Base-by-base conservation (phyloP, 1,140 invertebrate species). In the Aphelinus certus region DNA sequence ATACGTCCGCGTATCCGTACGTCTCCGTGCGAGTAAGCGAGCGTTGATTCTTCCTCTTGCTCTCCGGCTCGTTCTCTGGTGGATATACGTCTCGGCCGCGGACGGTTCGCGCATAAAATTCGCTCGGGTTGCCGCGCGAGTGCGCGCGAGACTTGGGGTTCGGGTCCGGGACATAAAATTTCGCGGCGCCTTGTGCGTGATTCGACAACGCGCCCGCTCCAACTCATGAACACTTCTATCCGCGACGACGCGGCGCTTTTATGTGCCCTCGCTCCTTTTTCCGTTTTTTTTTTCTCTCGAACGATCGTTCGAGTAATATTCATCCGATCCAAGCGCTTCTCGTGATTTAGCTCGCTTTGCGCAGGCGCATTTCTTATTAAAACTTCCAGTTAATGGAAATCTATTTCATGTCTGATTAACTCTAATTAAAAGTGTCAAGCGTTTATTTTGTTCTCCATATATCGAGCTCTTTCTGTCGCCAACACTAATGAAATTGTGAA, bases 81-180 rank as follows among this genome's bases (percentile, higher is more conserved):
- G 26, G 26, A 26, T 60, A n/a, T n/a, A 7, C 48, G 55, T 65
- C 47, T 51, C 47, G 26, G 45, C 10, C 49, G 62, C 57, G 48
- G 70, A 60, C 57, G 64, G 57, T 42, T 53, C 48, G 51, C 73
- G 73, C 58, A 74, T 74, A 74, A 74, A 74, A 74, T 74, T 74
- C 73, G 66, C 60, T 66, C 73, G 73, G 60, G 60, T 67, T 53
- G 51, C 51, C 51, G 57, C 0, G 26, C 26, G 26, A 26, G 26
- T 26, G 26, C 46, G 63, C 70, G 51, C 56, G 26, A 49, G 26
- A 53, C 51, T 9, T 3, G 53, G 64, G 63, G 71, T 72, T 66
- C 56, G 57, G 42, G 9, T 6, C 48, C 55, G 56, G 66, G 66
- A 69, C 66, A 69, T 74, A 74, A 74, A 74, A 74, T 74, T 74